phyloP scores from a whole-genome alignment of 2,797 vertebrate species.

The Acrossocheilus fasciatus region DNA sequence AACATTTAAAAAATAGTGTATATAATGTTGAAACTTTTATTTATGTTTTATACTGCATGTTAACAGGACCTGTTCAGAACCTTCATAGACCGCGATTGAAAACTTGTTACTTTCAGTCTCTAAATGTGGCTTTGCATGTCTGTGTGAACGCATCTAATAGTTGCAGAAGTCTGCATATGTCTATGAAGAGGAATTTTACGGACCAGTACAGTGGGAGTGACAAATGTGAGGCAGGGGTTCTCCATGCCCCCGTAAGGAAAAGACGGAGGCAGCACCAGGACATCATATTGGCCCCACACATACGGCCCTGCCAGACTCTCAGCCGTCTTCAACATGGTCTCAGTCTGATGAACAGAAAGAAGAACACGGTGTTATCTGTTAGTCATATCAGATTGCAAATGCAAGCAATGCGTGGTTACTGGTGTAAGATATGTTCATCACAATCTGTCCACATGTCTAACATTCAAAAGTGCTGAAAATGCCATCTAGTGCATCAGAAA shows the following conservation, averaged over 20 bases:
- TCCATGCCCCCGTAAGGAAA: constrained; percentile 98
- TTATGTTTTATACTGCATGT: background rate
- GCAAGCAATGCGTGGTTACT: background rate
- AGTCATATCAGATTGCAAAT: background rate
- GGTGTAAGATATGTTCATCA: background rate
- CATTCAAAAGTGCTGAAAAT: background rate
- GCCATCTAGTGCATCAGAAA: background rate
- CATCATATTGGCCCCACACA: constrained; percentile 94
- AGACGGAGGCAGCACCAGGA: constrained; percentile 93
- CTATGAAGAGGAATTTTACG: constrained; percentile 47
- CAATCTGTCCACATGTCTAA: background rate
- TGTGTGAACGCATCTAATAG: background rate
- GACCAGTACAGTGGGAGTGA: constrained; percentile 94
- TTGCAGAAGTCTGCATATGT: background rate
- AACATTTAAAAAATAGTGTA: background rate
- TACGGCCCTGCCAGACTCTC: constrained; percentile 93
- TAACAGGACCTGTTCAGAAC: background rate
- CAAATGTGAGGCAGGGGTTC: constrained; percentile 96
- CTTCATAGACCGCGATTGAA: background rate
- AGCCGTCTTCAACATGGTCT: constrained; percentile 91
- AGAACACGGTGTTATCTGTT: background rate
- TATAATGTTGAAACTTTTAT: background rate
- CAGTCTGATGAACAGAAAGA: constrained; percentile 80
- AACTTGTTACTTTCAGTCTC: background rate
- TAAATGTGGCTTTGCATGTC: background rate